Evolutionary conservation across 2,888 invertebrate genomes (phyloP).

Genomic region (Erebia ligea): DNA sequence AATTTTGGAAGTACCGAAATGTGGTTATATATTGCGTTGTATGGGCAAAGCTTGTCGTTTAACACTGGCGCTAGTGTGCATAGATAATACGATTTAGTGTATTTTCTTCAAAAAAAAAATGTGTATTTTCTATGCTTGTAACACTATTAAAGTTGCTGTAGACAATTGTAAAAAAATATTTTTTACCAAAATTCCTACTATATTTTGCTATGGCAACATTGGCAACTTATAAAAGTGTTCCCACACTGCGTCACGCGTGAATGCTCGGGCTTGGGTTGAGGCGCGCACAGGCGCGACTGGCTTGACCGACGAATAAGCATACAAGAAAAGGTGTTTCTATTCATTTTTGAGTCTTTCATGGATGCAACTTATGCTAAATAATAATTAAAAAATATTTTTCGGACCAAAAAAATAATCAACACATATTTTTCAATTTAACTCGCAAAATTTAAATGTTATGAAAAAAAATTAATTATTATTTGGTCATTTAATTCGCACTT

Average conservation of each 20-base stretch:
- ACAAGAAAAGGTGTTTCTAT: constrained; percentile 3
- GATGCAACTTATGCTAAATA: constrained; percentile 36
- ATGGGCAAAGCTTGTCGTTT: constrained; percentile 81
- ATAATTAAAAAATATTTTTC: constrained; percentile 15
- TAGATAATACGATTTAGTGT: constrained; percentile 50
- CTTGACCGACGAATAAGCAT: constrained; percentile 34
- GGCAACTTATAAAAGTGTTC: constrained; percentile 46
- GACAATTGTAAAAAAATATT: not conserved
- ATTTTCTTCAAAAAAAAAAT: constrained; percentile 22
- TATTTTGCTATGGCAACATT: constrained; percentile 38
- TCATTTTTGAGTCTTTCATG: constrained; percentile 28
- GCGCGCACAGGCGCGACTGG: constrained; percentile 52
- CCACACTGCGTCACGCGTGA: constrained; percentile 76
- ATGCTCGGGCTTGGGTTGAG: constrained; percentile 82
- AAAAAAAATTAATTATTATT: constrained; percentile 24
- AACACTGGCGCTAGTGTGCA: constrained; percentile 72
- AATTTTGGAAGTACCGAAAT: constrained; percentile 46
- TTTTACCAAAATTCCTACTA: constrained; percentile 5
- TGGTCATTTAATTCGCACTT: constrained; percentile 33
- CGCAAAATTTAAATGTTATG: not conserved
- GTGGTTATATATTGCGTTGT: constrained; percentile 66
- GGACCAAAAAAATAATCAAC: not conserved
- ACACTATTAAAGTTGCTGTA: constrained; percentile 35
- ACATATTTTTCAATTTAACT: not conserved
- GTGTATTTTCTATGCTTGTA: constrained; percentile 41